These are phyloP conservation scores for Garrulus glandarius DNA, from an alignment of 2,797 vertebrate species.

Conservation along the genomic window DNA sequence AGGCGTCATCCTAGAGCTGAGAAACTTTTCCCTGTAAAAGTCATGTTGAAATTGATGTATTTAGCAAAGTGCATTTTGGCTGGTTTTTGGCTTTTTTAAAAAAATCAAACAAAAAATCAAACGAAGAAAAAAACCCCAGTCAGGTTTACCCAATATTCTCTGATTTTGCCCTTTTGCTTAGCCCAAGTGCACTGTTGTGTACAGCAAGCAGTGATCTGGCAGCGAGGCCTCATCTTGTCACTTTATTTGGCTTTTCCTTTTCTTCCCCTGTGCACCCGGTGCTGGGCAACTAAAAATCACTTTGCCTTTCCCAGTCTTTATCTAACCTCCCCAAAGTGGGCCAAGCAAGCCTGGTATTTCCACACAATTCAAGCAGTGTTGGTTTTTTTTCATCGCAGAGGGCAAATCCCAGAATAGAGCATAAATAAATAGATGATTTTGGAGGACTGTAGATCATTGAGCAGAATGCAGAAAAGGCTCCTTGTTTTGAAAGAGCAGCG, in stretches of 20 bases:
- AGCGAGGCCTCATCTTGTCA: neutral
- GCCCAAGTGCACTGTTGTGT: neutral
- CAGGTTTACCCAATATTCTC: neutral
- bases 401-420: constrained; percentile 64
- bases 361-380: constrained; percentile 39
- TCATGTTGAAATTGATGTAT: neutral
- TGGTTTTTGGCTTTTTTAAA: neutral
- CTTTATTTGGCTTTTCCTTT: constrained; percentile 1
- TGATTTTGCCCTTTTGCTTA: neutral
- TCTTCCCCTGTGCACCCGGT: neutral
- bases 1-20: neutral
- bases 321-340: constrained; percentile 3
- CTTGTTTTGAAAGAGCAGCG: constrained; percentile 71
- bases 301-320: constrained; percentile 24
- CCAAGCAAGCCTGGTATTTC: constrained; percentile 30
- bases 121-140: neutral
- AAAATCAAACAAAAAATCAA: neutral
- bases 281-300: constrained; percentile 20
- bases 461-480: constrained; percentile 67
- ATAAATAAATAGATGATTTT: constrained; percentile 73
- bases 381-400: constrained; percentile 18
- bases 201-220: neutral
- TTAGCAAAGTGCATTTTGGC: neutral
- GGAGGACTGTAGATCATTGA: constrained; percentile 76
- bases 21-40: neutral